Evolutionary conservation across 2,888 invertebrate species (phyloP).

Genomic region (Pyrrhosoma nymphula): DNA sequence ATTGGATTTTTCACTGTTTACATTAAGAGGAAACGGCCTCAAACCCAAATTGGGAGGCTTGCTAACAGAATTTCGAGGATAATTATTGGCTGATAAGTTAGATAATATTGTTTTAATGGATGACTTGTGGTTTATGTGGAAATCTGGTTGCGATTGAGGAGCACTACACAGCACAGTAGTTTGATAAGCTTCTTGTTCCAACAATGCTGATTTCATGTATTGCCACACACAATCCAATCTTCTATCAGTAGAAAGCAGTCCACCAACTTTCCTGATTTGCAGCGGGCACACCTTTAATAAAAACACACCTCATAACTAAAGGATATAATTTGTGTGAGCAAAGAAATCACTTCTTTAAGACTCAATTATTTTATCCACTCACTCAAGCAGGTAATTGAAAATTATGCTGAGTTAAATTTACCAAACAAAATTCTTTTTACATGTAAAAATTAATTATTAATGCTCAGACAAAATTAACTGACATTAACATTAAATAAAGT

Average conservation of each 20-base stretch:
- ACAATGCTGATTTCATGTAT: constrained; percentile 31
- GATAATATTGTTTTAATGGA: constrained; percentile 40
- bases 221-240: constrained; percentile 31
- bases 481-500: no score
- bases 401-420: no score
- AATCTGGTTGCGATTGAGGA: constrained; percentile 29
- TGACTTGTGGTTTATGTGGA: constrained; percentile 31
- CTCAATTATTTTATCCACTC: no score
- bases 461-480: no score
- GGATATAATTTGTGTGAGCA: neutral
- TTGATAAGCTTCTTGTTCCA: constrained; percentile 55
- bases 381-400: no score
- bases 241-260: constrained; percentile 37
- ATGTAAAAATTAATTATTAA: neutral
- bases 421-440: no score
- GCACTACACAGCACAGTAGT: constrained; percentile 58
- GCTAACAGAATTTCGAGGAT: constrained; percentile 1
- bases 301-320: neutral
- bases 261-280: constrained; percentile 46
- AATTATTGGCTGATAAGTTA: constrained; percentile 39
- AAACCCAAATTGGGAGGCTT: constrained; percentile 9
- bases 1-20: constrained; percentile 32
- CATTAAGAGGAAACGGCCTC: neutral
- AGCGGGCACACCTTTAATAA: constrained; percentile 44
- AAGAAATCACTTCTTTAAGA: neutral